Evolutionary conservation across 2,113 vertebrate genomes (phyloP).

Genomic region (Lepus americanus): DNA sequence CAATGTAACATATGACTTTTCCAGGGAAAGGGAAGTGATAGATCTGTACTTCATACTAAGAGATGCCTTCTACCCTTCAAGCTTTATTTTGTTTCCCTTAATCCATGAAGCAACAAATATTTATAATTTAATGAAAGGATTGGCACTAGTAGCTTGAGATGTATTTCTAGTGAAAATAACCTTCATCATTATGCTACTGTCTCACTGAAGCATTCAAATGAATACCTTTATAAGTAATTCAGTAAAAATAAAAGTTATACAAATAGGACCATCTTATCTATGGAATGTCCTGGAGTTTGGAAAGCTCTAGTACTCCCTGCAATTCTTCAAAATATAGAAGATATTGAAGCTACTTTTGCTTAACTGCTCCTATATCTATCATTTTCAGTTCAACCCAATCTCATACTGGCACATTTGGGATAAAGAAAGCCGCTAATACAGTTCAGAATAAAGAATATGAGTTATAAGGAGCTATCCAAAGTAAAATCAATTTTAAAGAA

Average conservation of each 20-base stretch:
- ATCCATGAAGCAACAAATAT: neutral
- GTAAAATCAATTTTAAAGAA: slow-evolving; percentile 47
- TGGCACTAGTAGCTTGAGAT: neutral
- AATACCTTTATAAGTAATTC: neutral
- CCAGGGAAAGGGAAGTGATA: neutral
- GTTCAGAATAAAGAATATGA: slow-evolving; percentile 31
- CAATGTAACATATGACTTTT: neutral
- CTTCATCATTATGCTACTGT: neutral
- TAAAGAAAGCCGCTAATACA: slow-evolving; percentile 24
- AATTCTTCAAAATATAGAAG: neutral
- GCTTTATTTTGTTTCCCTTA: neutral
- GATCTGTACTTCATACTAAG: neutral
- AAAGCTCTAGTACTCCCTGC: neutral
- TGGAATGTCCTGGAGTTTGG: neutral
- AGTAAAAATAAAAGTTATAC: slow-evolving; percentile 38
- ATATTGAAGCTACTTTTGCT: neutral
- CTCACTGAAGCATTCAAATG: neutral
- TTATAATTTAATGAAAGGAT: neutral
- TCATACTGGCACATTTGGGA: neutral
- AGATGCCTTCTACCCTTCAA: neutral
- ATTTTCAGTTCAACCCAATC: neutral
- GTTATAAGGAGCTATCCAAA: slow-evolving; percentile 38
- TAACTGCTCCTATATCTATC: neutral
- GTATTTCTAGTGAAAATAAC: neutral
- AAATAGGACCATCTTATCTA: slow-evolving; percentile 7